Percentiles rank a stretch among this genome's conserved stretches.
Evolutionary conservation across 2,113 vertebrate species (phyloP).

Genomic region (Phaethon lepturus): DNA sequence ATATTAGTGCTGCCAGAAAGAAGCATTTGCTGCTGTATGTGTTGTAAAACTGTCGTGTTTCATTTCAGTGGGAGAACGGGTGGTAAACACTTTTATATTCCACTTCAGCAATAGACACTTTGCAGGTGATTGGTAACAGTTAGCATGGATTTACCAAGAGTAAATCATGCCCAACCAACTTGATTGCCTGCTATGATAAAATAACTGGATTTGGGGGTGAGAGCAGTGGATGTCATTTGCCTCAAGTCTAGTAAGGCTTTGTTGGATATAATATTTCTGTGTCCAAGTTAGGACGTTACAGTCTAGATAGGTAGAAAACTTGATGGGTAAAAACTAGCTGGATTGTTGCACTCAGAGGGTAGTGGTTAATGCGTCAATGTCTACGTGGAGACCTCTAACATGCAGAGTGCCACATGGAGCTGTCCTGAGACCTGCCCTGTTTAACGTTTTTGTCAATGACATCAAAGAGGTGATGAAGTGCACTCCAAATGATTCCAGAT

Average conservation of each 20-base stretch:
- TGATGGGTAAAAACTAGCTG: neutral
- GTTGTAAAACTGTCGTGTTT: neutral
- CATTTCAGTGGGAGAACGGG: neutral
- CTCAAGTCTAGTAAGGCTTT: neutral
- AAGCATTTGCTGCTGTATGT: neutral
- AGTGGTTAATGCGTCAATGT: neutral
- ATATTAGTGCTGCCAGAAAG: neutral
- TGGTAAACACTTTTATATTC: neutral
- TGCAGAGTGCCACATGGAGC: neutral
- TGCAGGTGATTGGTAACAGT: neutral
- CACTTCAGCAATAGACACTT: neutral
- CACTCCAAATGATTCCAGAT: neutral
- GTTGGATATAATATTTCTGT: neutral
- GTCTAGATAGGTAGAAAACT: neutral
- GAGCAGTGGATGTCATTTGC: neutral
- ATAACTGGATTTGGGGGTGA: neutral
- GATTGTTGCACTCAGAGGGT: neutral
- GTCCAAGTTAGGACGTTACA: neutral
- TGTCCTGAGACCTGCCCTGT: neutral
- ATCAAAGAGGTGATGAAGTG: neutral
- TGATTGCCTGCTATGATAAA: neutral
- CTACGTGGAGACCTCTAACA: neutral
- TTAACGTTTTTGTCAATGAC: neutral
- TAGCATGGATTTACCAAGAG: neutral
- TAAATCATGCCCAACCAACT: neutral